Evolutionary conservation across 2,888 invertebrate genomes (phyloP), one percentile per base, ranked within the genome.

Genomic region (Drosophila longiperda): DNA sequence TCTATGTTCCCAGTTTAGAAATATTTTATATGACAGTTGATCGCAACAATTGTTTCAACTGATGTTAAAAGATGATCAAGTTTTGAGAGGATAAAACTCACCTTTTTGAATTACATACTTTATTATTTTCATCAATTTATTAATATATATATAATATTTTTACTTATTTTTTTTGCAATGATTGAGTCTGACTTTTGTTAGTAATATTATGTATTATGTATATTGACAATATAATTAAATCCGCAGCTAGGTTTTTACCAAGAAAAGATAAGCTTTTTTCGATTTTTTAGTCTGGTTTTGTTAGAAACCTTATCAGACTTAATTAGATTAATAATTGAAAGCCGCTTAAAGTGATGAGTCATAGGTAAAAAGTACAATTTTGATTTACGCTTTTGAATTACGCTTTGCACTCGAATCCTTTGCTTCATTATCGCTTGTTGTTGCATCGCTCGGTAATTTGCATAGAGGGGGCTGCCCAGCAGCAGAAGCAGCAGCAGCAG

Each of bases 381-480:
- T 17, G 45, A 23, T 23, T 23, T n/a, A n/a, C n/a, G n/a, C n/a
- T n/a, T n/a, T 45, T 45, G 8, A 20, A 40, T 40, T 23, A 45
- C 23, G 8, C 23, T 45, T 15, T 15, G 45, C 15, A 2, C 8
- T 15, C 23, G 23, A 45, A 23, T 45, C 45, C 45, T 45, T 45
- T 45, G 15, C 45, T 23, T 48, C 49, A n/a, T 66, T 80, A 52
- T 66, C 58, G 59, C 40, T 57, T 54, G 50, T 59, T 55, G 54
- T 59, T 57, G 76, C 80, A 65, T 60, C 58, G 53, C 61, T 52
- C 52, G 65, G 65, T 42, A 64, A 82, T 82, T 78, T 78, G 78
- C 82, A 82, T 82, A 38, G 36, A 36, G 54, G 54, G 52, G 34
- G n/a, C 33, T 23, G 33, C 4, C 23, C 36, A 54, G 23, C 34